These are phyloP conservation scores for Pseudobourletiella spinata DNA, from an alignment of 1,140 invertebrate genomes.

Conservation along the genomic window DNA sequence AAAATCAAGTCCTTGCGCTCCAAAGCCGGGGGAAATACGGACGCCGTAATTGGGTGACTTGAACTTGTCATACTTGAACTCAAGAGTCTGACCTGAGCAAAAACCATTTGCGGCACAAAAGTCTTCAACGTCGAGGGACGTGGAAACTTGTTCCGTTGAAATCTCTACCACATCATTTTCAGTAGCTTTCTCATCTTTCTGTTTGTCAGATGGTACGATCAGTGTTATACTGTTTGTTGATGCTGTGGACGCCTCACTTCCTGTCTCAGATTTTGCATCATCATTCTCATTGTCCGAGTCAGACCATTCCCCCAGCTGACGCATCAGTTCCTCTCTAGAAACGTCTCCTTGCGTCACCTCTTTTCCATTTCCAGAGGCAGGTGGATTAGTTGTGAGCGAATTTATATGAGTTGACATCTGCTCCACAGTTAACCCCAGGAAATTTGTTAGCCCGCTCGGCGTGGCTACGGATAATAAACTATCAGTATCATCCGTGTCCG, in stretches of 20 bases:
- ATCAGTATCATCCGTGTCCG: conserved; percentile 30
- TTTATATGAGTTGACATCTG: conserved; percentile 1
- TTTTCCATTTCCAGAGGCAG: not conserved
- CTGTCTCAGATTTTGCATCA: not conserved
- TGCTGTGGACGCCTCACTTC: conserved; percentile 4
- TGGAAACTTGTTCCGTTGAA: too few species aligned
- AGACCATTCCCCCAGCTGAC: conserved; percentile 13
- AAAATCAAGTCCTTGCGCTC: conserved; percentile 5
- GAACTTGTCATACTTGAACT: conserved; percentile 10
- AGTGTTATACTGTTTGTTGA: conserved; percentile 19
- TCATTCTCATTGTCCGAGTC: conserved; percentile 8
- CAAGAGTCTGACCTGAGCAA: not conserved
- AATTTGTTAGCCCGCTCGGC: not conserved
- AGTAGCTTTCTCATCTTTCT: not conserved
- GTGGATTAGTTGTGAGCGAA: not conserved
- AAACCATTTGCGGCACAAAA: too few species aligned
- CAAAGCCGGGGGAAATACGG: conserved; percentile 8
- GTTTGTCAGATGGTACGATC: not conserved
- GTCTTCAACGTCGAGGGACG: not conserved
- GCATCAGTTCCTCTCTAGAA: conserved; percentile 8
- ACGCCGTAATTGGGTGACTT: conserved; percentile 14
- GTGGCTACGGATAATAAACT: conserved; percentile 11
- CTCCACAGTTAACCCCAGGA: conserved; percentile 1
- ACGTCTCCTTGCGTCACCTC: not conserved
- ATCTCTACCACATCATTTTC: not conserved